phyloP scores from a whole-genome alignment of 1,140 invertebrate species.

The Uloborus diversus region DNA sequence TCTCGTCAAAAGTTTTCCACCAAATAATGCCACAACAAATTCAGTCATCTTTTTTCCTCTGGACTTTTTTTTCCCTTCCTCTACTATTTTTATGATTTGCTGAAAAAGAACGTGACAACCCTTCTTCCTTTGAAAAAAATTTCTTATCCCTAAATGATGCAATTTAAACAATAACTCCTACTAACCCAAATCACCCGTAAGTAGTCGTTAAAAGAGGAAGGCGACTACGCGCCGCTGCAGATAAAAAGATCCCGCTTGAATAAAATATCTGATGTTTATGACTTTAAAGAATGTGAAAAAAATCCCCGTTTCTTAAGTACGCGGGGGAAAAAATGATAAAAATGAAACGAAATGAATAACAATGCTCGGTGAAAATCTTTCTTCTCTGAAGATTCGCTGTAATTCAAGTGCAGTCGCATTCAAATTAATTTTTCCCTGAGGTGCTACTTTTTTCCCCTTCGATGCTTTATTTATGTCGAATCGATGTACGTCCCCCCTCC shows the following conservation, averaged over 20 bases:
- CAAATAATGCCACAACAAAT: no score
- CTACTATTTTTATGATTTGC: no score
- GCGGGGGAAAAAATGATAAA: not conserved
- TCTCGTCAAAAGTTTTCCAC: no score
- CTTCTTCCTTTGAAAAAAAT: conserved; percentile 15
- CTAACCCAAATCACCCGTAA: conserved; percentile 28
- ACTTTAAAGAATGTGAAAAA: not conserved
- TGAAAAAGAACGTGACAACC: no score
- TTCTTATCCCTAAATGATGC: conserved; percentile 30
- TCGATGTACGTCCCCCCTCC: no score
- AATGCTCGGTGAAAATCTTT: conserved; percentile 30
- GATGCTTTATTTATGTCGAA: no score
- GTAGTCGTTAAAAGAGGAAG: conserved; percentile 35
- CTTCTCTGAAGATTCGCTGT: conserved; percentile 9
- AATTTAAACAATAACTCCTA: conserved; percentile 38
- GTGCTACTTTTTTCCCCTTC: no score
- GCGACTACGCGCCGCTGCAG: not conserved
- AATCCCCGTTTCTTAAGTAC: not conserved
- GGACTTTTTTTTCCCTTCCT: no score
- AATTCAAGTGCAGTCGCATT: conserved; percentile 40
- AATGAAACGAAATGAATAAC: conserved; percentile 44
- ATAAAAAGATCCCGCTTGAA: conserved; percentile 12
- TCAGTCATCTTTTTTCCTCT: no score
- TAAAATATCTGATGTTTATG: conserved; percentile 16
- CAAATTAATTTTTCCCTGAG: conserved; percentile 40